Percentiles rank a stretch among this genome's conserved stretches.
phyloP scores from a whole-genome alignment of 2,113 vertebrate genomes.

The Anseranas semipalmata region DNA sequence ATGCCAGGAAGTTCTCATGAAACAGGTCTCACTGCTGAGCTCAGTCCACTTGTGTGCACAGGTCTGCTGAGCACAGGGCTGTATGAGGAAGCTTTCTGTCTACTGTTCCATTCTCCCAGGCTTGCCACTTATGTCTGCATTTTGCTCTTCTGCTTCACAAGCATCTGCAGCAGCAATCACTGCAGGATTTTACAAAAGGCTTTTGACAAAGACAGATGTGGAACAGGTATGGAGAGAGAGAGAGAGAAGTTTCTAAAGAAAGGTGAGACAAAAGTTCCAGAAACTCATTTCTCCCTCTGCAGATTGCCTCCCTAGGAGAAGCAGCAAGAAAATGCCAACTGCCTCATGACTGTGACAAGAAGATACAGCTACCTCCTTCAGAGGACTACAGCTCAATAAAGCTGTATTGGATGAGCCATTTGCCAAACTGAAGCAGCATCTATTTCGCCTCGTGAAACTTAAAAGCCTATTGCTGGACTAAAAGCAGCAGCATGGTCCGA shows the following conservation, averaged over 20 bases:
- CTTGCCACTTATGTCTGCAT: neutral
- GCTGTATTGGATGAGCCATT: rapidly evolving
- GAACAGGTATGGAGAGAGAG: neutral
- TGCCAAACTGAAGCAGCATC: neutral
- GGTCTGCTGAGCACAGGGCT: neutral
- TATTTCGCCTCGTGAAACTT: rapidly evolving
- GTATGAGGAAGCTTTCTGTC: neutral
- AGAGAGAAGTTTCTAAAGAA: neutral
- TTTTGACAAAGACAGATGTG: neutral
- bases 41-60: rapidly evolving
- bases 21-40: rapidly evolving
- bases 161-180: neutral
- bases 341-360: neutral
- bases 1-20: neutral
- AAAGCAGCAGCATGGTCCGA: neutral
- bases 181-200: neutral
- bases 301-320: neutral
- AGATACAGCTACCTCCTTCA: neutral
- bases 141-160: neutral
- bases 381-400: neutral
- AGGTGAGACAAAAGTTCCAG: neutral
- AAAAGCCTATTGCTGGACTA: neutral
- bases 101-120: neutral
- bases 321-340: neutral
- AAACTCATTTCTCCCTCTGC: neutral